Evolutionary conservation across 2,888 invertebrate species (phyloP).

Genomic region (Yponomeuta cagnagella): DNA sequence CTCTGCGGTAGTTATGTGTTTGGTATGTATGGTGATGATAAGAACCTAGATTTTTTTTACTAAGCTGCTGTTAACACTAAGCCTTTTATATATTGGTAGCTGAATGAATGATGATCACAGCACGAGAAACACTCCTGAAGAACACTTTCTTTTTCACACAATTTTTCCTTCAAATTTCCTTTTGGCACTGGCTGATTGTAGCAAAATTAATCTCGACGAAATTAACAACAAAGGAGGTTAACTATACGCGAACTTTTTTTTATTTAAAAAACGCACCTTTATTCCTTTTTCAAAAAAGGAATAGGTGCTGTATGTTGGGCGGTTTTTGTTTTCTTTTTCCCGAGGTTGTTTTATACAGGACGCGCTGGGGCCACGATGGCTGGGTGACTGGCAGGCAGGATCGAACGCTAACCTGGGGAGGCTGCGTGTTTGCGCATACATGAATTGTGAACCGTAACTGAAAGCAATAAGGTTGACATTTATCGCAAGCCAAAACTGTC

Average conservation of each 20-base stretch:
- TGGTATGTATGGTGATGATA: not conserved
- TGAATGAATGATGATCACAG: not conserved
- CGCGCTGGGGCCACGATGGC: constrained; percentile 66
- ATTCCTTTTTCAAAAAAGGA: constrained; percentile 59
- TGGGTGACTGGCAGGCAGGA: constrained; percentile 72
- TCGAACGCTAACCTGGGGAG: constrained; percentile 68
- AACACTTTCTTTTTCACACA: constrained; percentile 20
- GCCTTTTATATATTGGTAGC: constrained; percentile 1
- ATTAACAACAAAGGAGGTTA: constrained; percentile 57
- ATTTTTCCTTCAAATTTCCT: constrained; percentile 20
- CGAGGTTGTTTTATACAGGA: constrained; percentile 39
- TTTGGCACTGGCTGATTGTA: not conserved
- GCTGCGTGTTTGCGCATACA: constrained; percentile 61
- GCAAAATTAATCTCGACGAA: constrained; percentile 44
- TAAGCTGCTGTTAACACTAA: constrained; percentile 12
- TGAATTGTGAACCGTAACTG: constrained; percentile 30
- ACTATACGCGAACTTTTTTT: constrained; percentile 57
- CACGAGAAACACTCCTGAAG: not conserved
- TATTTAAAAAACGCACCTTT: constrained; percentile 38
- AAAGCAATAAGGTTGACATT: constrained; percentile 38
- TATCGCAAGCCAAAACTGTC: not conserved
- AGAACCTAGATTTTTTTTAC: constrained; percentile 1
- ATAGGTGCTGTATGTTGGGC: constrained; percentile 47
- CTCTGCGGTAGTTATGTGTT: constrained; percentile 34
- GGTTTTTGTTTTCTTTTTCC: constrained; percentile 33